Evolutionary conservation across 2,888 invertebrate species (phyloP).

Genomic region (Doris montereyensis): DNA sequence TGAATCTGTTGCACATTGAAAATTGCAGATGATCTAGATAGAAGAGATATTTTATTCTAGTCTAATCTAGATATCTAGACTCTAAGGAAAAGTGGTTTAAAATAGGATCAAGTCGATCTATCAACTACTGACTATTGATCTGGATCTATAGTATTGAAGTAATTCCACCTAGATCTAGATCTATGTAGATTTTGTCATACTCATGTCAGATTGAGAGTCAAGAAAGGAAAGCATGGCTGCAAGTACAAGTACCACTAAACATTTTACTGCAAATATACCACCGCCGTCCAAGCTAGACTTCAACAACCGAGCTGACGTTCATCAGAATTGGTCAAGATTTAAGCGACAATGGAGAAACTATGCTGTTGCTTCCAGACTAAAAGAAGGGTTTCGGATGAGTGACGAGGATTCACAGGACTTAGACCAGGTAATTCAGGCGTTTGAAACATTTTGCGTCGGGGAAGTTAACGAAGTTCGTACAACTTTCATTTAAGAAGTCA

Average conservation of each 20-base stretch:
- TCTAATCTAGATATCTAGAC: too few species aligned
- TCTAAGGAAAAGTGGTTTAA: too few species aligned
- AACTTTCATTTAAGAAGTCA: conserved; percentile 11
- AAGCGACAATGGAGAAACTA: conserved; percentile 1
- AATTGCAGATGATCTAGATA: too few species aligned
- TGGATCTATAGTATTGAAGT: background rate
- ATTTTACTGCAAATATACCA: too few species aligned
- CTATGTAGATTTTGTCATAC: conserved; percentile 11
- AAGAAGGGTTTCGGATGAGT: background rate
- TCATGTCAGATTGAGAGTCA: conserved; percentile 1
- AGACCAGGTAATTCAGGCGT: background rate
- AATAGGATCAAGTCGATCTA: too few species aligned
- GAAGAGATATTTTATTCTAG: too few species aligned
- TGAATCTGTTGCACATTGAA: too few species aligned
- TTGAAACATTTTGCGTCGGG: background rate
- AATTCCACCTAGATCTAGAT: background rate
- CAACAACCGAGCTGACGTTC: background rate
- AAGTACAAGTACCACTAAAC: conserved; percentile 1
- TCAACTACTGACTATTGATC: too few species aligned
- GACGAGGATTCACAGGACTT: background rate
- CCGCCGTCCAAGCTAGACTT: background rate
- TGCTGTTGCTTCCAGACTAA: conserved; percentile 14
- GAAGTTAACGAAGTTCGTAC: too few species aligned
- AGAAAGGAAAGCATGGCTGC: conserved; percentile 3
- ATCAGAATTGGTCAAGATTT: background rate